Base-by-base conservation (phyloP, 2,888 invertebrate genomes). In the Epistrophe eligans region DNA sequence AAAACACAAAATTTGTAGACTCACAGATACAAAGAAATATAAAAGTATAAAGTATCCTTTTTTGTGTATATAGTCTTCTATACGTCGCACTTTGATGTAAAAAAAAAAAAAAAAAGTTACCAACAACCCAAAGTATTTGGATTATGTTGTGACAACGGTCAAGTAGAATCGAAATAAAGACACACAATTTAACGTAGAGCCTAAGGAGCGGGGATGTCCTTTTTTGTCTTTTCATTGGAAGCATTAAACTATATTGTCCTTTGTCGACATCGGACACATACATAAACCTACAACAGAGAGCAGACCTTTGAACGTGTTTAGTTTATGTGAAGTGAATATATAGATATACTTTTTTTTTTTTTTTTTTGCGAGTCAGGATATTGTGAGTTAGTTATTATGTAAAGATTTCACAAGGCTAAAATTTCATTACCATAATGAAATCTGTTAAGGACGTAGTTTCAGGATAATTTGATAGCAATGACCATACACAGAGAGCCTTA, bases 61-160 rank as follows among this genome's bases (percentile, higher is more conserved):
- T 24, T 45, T 9, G 35, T 35, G 9, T 35, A 7, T 40, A 28
- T 32, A 10, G 57, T 35, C 5, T 57, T 35, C 10, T 57, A 52
- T 57, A 17, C n/a, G 35, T 35, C 35, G 32, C 32, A 32, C n/a
- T 32, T 58, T 58, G 35, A 35, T 57, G 11, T 13, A 8, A 28
- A 55, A 4, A 55, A 2, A 48, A 19, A 4, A 4, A 48, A 9
- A 15, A 57, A 35, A 24, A 24, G n/a, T 11, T 1, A 40, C 1
- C 40, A 40, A 62, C 24, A 24, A 13, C 19, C 8, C 24, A 48
- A 66, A 66, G 66, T 66, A 66, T 66, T 66, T 32, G 7, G 32
- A 48, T 66, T 35, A 66, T 66, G 45, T 48, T 66, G 66, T 66
- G 66, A 66, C 48, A 66, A 66, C 32, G 32, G 66, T 66, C 32